phyloP scores from a whole-genome alignment of 2,888 invertebrate genomes.

The Dioctria linearis region DNA sequence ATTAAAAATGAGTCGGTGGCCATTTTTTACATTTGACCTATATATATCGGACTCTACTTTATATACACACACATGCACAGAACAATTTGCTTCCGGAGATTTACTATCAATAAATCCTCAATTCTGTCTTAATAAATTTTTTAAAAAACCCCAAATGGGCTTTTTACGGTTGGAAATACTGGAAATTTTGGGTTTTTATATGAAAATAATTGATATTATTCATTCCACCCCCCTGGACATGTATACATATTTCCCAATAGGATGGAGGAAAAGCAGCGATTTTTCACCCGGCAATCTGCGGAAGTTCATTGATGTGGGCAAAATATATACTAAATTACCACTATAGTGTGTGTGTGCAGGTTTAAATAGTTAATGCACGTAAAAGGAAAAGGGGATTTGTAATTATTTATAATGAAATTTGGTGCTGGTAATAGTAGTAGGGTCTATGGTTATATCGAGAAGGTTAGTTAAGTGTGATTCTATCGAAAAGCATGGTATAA shows the following conservation, averaged over 20 bases:
- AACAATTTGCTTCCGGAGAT: slow-evolving; percentile 28
- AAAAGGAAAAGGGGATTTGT: too few species aligned
- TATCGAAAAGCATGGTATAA: too few species aligned
- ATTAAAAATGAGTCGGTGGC: slow-evolving; percentile 44
- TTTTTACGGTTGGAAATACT: slow-evolving; percentile 22
- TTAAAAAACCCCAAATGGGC: slow-evolving; percentile 36
- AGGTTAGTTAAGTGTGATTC: too few species aligned
- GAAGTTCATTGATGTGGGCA: background rate
- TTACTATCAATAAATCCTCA: slow-evolving; percentile 44
- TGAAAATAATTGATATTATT: slow-evolving; percentile 38
- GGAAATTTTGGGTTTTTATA: slow-evolving; percentile 23
- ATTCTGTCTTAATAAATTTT: slow-evolving; percentile 50
- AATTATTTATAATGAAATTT: too few species aligned
- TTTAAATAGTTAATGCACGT: background rate
- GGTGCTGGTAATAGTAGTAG: too few species aligned
- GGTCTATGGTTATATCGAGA: too few species aligned
- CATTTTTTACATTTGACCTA: slow-evolving; percentile 51
- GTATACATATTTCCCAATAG: slow-evolving; percentile 7
- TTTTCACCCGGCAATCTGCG: background rate
- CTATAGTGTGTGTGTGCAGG: background rate
- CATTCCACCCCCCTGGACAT: background rate
- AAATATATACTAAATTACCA: background rate
- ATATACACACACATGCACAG: background rate
- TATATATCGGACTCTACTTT: slow-evolving; percentile 19
- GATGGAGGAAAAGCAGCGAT: background rate